phyloP scores from a whole-genome alignment of 1,140 invertebrate species.

The Coptotermes formosanus region DNA sequence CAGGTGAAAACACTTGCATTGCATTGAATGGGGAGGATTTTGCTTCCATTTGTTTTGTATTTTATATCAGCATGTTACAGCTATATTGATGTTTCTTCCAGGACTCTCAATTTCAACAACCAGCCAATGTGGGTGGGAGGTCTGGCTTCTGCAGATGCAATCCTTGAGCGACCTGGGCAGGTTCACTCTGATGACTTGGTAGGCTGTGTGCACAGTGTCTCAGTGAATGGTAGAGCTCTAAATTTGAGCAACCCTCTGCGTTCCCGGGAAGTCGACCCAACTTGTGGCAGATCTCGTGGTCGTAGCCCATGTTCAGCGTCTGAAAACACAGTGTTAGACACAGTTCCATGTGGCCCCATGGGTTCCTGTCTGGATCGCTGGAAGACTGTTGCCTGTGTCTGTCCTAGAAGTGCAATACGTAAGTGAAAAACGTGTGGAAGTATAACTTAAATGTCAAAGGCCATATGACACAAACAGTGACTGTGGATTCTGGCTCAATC shows the following conservation, averaged over 20 bases:
- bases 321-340: slow-evolving; percentile 43
- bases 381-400: slow-evolving; percentile 54
- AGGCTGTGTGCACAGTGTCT: slow-evolving; percentile 87
- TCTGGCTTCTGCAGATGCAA: slow-evolving; percentile 74
- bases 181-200: slow-evolving; percentile 88
- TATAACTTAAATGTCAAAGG: no score
- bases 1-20: no score
- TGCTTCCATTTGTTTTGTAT: no score
- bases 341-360: slow-evolving; percentile 59
- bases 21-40: no score
- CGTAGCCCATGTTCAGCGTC: slow-evolving; percentile 2
- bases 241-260: slow-evolving; percentile 76
- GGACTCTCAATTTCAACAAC: slow-evolving; percentile 89
- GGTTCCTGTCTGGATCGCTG: slow-evolving; percentile 81
- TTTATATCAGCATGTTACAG: no score
- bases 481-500: no score
- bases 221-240: slow-evolving; percentile 77
- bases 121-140: slow-evolving; percentile 85
- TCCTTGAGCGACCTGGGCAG: slow-evolving; percentile 82
- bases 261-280: slow-evolving; percentile 68
- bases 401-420: slow-evolving; percentile 37
- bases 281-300: slow-evolving; percentile 62
- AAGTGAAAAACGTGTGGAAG: slow-evolving; percentile 39
- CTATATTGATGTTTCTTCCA: slow-evolving; percentile 48
- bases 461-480: no score